Evolutionary conservation across 53 echinoderm and acorn worm species (phyloP), one percentile per base, ranked within the genome.

Genomic region (Actinopyga echinites): DNA sequence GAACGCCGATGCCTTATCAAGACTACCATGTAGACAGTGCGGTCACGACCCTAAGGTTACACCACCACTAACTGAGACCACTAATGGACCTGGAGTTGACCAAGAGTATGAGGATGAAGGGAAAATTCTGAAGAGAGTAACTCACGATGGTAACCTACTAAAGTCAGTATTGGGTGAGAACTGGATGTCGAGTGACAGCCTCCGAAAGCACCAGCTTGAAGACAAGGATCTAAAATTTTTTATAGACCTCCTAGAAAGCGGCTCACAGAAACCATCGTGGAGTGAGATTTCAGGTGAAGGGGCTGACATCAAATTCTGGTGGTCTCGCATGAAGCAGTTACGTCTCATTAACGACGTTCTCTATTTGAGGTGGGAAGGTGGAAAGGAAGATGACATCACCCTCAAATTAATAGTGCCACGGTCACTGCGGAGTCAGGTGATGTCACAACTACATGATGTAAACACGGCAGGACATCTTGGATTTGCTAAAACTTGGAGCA

Each of bases 391-490:
- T 54, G 55, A 54, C 55, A 54, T 54, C 55, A 58, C 59, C 59
- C 15, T 58, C 59, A 58, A 58, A 58, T 58, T 58, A 58, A 58
- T 58, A 58, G 59, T 58, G 6, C 59, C 59, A 58, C 6, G 59
- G 29, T 17, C 30, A 7, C 20, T 43, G 21, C 3, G 74, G 37
- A 43, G 37, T 21, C 20, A 74, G 45, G 29, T 74, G 42, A 43
- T 74, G 74, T 20, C 22, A 17, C 42, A 74, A 38, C 74, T 74
- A 4, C 74, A 74, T 43, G 74, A 74, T 43, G 74, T 69, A 12
- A 31, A 35, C 8, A 69, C 71, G 10, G 71, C 71, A 8, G 71
- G 71, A 11, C 36, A 69, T 34, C 37, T 69, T 10, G 71, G 71
- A 10, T 15, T 15, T 15, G 33, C 26, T 35, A 69, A 69, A 22